These are phyloP conservation scores for Mimachlamys varia DNA, from an alignment of 2,888 invertebrate species.

Conservation along the genomic window DNA sequence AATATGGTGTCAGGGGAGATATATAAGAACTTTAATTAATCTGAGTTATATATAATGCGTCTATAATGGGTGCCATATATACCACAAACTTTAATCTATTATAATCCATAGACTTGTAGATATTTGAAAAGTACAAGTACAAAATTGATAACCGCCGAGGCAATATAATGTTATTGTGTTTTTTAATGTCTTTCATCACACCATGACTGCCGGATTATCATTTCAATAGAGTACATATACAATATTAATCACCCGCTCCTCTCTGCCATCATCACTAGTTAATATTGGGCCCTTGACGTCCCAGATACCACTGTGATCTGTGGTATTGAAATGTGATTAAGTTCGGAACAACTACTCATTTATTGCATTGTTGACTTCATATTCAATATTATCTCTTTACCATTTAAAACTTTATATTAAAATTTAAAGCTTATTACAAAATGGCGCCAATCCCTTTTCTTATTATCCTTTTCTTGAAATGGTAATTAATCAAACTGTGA, in stretches of 20 bases:
- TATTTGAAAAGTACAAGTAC: neutral
- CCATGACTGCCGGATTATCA: neutral
- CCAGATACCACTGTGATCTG: neutral
- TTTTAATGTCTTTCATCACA: neutral
- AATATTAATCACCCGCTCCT: neutral
- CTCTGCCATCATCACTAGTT: neutral
- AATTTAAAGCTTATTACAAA: neutral
- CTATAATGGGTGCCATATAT: neutral
- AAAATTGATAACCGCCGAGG: neutral
- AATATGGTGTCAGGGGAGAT: too few species aligned
- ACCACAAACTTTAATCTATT: neutral
- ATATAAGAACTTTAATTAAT: too few species aligned
- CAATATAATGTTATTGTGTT: constrained; percentile 26
- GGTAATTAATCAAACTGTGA: neutral
- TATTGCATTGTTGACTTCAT: neutral
- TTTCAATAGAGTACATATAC: neutral
- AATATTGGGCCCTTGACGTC: neutral
- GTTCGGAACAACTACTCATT: neutral
- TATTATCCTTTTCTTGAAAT: neutral
- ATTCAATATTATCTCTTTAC: neutral
- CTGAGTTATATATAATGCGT: neutral
- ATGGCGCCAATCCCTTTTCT: neutral
- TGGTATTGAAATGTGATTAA: neutral
- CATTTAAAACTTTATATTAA: neutral
- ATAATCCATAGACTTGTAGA: neutral